Conservation (phyloP, 2,888 invertebrate genomes). For the Aporophyla nigra region DNA sequence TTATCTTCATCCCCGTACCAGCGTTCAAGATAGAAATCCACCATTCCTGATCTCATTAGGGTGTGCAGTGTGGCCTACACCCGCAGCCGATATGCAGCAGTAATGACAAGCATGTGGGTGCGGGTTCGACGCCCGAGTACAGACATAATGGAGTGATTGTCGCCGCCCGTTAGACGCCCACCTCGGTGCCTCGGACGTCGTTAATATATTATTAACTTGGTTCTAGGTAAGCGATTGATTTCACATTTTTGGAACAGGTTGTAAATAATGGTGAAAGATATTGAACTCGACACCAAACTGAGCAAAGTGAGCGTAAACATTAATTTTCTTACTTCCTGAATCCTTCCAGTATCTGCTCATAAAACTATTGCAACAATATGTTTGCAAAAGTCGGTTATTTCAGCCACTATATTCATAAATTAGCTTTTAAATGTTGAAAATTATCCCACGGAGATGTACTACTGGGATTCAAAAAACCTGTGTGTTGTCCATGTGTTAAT, state of each 20-base stretch:
- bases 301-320: background rate
- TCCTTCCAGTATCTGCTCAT: background rate
- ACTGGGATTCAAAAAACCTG: too few relatives aligned
- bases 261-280: conserved; percentile 16
- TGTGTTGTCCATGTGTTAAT: too few relatives aligned
- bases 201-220: conserved; percentile 66
- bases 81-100: conserved; percentile 58
- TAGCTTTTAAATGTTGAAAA: too few relatives aligned
- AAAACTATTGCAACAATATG: background rate
- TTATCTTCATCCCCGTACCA: background rate
- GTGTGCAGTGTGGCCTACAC: conserved; percentile 57
- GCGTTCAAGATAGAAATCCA: conserved; percentile 30
- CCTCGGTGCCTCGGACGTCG: conserved; percentile 66
- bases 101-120: conserved; percentile 83
- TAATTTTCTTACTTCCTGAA: background rate
- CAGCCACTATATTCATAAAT: background rate
- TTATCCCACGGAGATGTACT: too few relatives aligned
- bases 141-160: conserved; percentile 85
- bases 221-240: conserved; percentile 59
- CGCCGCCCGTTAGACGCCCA: conserved; percentile 81
- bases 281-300: background rate
- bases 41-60: conserved; percentile 54
- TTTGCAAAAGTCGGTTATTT: background rate
- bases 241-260: conserved; percentile 44
- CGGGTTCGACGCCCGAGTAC: conserved; percentile 85